These are phyloP conservation scores for Melinaea marsaeus DNA, from an alignment of 2,888 invertebrate genomes.

Conservation along the genomic window DNA sequence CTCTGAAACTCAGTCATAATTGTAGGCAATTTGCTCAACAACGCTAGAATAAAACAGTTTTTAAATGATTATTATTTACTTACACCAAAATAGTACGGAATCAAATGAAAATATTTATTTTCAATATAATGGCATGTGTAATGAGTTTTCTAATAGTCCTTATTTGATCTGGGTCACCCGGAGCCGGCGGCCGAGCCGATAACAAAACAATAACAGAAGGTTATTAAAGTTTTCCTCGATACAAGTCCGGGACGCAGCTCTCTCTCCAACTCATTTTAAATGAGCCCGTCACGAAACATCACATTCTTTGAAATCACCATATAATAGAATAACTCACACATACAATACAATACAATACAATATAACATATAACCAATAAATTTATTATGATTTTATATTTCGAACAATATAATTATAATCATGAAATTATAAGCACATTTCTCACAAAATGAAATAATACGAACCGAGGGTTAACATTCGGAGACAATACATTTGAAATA, in stretches of 20 bases:
- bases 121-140: constrained; percentile 30
- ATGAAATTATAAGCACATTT: neutral
- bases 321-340: constrained; percentile 7
- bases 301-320: neutral
- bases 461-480: constrained; percentile 1
- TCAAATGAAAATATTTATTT: constrained; percentile 17
- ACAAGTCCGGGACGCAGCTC: constrained; percentile 13
- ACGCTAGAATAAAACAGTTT: too few species aligned
- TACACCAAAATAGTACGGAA: too few species aligned
- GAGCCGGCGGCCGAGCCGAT: constrained; percentile 25
- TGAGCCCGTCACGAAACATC: constrained; percentile 8
- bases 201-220: constrained; percentile 33
- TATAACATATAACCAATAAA: neutral
- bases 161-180: constrained; percentile 32
- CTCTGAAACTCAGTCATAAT: too few species aligned
- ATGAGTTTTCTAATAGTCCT: constrained; percentile 32
- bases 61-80: too few species aligned
- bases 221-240: constrained; percentile 31
- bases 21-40: too few species aligned
- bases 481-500: constrained; percentile 5
- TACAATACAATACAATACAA: neutral
- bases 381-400: neutral
- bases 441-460: neutral
- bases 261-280: constrained; percentile 19
- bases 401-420: constrained; percentile 2